Base-by-base conservation (phyloP, 2,888 invertebrate species). In the Anthrax anthrax region DNA sequence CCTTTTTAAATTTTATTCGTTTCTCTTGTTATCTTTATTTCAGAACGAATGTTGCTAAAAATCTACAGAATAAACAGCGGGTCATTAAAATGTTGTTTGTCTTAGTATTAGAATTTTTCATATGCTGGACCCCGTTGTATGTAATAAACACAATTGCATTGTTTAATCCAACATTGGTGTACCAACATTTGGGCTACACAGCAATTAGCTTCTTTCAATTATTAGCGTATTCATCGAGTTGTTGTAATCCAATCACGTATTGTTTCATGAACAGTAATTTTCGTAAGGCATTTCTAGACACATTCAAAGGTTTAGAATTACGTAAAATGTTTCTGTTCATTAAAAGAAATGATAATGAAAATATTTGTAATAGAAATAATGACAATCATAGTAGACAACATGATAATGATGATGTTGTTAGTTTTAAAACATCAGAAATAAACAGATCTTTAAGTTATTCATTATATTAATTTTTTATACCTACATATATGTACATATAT, bases 181-280 rank as follows among this genome's bases (percentile, higher is more conserved):
- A 84, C 62, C 71, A 75, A 51, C 75, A 78, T 57, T 74, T 86
- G 29, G 84, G 84, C 3, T 75, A 81, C 13, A 80, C 81, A 4
- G 81, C 82, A 10, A 76, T 87, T 39, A 76, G 81, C 4, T 73
- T 79, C 5, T 73, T 87, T 1, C 86, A 87, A 52, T 72, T 89
- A 23, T 62, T 89, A 43, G 84, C 87, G 0, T 90, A 87, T 62
- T 77, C 84, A 44, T 84, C 85, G 1, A 82, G 85, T 9, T 89
- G 88, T 63, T 85, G 84, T 63, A 92, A 92, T 62, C 90, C 90
- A 0, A 87, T 91, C 57, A 91, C 89, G 0, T 91, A 90, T 63
- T 89, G 90, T 68, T 90, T 91, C 71, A 87, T 91, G 87, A 91
- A 90, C 66, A 75, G 80, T 54, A 85, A 84, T 62, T 91, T 91